These are phyloP conservation scores for Drosophila barbarae DNA, from an alignment of 2,888 invertebrate species.

Conservation along the genomic window DNA sequence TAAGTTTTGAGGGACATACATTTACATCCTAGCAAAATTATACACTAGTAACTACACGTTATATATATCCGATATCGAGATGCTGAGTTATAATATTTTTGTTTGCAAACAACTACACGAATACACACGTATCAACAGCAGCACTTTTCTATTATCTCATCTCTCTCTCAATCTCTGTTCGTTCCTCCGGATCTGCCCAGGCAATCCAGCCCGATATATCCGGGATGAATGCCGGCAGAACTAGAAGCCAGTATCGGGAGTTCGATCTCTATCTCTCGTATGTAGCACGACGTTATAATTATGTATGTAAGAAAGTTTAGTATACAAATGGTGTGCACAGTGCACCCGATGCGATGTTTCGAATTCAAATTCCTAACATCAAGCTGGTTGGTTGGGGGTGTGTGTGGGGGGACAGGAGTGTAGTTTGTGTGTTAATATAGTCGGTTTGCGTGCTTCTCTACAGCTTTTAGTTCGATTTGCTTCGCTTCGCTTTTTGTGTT, in stretches of 20 bases:
- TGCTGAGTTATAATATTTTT: slow-evolving; percentile 61
- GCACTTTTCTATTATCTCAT: slow-evolving; percentile 35
- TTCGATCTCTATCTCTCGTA: slow-evolving; percentile 27
- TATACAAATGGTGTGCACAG: slow-evolving; percentile 57
- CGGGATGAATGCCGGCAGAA: slow-evolving; percentile 3
- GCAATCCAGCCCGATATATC: slow-evolving; percentile 4
- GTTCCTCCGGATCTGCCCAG: slow-evolving; percentile 9
- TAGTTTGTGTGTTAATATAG: slow-evolving; percentile 49
- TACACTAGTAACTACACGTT: slow-evolving; percentile 75
- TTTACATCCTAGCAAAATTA: slow-evolving; percentile 75
- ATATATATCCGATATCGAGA: slow-evolving; percentile 68
- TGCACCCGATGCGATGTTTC: slow-evolving; percentile 44
- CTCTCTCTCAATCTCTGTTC: slow-evolving; percentile 5
- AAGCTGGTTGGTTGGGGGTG: slow-evolving; percentile 24
- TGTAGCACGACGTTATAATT: slow-evolving; percentile 51
- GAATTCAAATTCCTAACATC: slow-evolving; percentile 30
- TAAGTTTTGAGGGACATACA: slow-evolving; percentile 74
- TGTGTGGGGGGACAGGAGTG: not conserved
- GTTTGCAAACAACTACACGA: slow-evolving; percentile 69
- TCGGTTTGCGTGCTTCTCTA: slow-evolving; percentile 61
- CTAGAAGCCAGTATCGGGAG: slow-evolving; percentile 16
- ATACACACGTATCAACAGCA: slow-evolving; percentile 60
- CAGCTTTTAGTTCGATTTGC: slow-evolving; percentile 49
- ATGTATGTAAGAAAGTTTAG: slow-evolving; percentile 58
- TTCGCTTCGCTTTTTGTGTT: slow-evolving; percentile 55